Percentiles rank a stretch among this genome's conserved stretches.
phyloP scores from a whole-genome alignment of 1,140 invertebrate species.

The Dinothrombium tinctorium region DNA sequence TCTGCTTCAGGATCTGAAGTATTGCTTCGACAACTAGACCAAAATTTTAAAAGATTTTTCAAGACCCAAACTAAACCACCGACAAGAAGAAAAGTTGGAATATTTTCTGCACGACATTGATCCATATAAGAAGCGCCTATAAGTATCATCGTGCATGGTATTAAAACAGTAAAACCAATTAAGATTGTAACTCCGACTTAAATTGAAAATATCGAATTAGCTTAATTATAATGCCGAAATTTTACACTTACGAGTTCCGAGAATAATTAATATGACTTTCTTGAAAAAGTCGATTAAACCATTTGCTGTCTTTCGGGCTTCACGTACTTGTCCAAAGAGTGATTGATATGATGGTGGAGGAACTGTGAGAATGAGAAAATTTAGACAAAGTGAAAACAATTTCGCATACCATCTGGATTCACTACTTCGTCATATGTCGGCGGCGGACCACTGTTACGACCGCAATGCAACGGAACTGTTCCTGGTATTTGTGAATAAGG shows the following conservation, averaged over 20 bases:
- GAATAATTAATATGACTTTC: slow-evolving; percentile 31
- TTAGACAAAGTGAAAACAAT: background rate
- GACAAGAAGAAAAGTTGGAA: slow-evolving; percentile 58
- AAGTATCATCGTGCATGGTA: slow-evolving; percentile 38
- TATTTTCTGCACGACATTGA: slow-evolving; percentile 47
- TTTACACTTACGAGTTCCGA: too few relatives aligned
- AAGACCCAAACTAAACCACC: slow-evolving; percentile 43
- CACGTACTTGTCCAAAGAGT: slow-evolving; percentile 35
- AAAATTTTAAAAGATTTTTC: slow-evolving; percentile 37
- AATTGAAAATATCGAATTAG: slow-evolving; percentile 21
- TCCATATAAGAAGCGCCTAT: slow-evolving; percentile 47
- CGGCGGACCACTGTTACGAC: slow-evolving; percentile 13
- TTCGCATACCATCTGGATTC: slow-evolving; percentile 14
- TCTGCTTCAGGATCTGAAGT: slow-evolving; percentile 19
- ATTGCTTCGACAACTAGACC: slow-evolving; percentile 26
- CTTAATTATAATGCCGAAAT: background rate
- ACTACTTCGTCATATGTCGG: slow-evolving; percentile 18
- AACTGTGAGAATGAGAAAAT: slow-evolving; percentile 21
- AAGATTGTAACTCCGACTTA: slow-evolving; percentile 39
- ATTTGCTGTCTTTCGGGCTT: slow-evolving; percentile 32
- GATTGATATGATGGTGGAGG: slow-evolving; percentile 42
- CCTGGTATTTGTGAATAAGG: slow-evolving; percentile 13
- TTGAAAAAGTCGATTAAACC: slow-evolving; percentile 34
- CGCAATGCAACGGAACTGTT: slow-evolving; percentile 15
- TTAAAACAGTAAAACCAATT: slow-evolving; percentile 32